phyloP scores from a whole-genome alignment of 2,113 vertebrate genomes.

The Lepus europaeus region DNA sequence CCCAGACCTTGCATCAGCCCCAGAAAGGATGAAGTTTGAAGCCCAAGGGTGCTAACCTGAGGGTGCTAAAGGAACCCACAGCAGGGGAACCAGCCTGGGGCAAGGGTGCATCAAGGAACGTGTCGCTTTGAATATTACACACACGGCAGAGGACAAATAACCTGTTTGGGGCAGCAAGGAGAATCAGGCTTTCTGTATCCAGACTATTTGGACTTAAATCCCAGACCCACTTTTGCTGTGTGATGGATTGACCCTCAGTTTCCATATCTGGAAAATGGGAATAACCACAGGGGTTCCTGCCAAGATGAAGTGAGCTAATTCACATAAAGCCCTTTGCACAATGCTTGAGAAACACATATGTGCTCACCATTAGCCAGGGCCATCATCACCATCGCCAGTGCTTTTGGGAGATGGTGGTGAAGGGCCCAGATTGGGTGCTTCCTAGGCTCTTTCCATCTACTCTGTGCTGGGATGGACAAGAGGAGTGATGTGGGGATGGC shows the following conservation, averaged over 20 bases:
- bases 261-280: neutral
- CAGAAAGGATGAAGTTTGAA: neutral
- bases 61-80: neutral
- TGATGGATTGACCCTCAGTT: neutral
- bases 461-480: neutral
- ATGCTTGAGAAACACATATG: neutral
- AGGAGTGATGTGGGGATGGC: neutral
- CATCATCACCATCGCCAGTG: rapidly evolving
- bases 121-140: neutral
- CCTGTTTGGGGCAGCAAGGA: neutral
- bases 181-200: neutral
- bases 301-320: neutral
- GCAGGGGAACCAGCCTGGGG: neutral
- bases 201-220: neutral
- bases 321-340: neutral
- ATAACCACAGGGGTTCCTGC: neutral
- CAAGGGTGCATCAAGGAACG: neutral
- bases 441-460: neutral
- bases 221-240: neutral
- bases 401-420: neutral
- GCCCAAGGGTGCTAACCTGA: rapidly evolving
- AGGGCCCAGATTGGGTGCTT: neutral
- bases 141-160: neutral
- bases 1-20: neutral
- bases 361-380: neutral